Evolutionary conservation across 64 coral and sea anemone species (phyloP).

Genomic region (Hydrozoanthus tunicans): DNA sequence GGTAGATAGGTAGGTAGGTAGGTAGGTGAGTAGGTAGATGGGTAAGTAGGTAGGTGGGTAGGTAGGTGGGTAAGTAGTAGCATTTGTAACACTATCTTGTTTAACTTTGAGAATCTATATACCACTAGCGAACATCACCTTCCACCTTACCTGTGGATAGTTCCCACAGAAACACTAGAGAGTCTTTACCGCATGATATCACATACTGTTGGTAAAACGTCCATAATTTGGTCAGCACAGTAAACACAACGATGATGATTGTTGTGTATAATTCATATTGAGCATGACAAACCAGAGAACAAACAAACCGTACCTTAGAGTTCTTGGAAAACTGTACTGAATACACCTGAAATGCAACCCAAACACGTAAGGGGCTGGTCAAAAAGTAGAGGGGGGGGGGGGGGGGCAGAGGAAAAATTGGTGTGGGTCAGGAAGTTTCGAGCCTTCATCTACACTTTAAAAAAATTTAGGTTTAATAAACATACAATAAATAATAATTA

Average conservation of each 20-base stretch:
- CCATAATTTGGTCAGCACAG: background rate
- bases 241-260: background rate
- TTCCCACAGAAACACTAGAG: slow-evolving; percentile 94
- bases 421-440: too few species aligned
- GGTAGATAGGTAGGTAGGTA: too few species aligned
- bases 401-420: too few species aligned
- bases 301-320: slow-evolving; percentile 75
- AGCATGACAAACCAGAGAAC: background rate
- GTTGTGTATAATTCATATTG: background rate
- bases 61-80: too few species aligned
- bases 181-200: slow-evolving; percentile 94
- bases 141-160: slow-evolving; percentile 82
- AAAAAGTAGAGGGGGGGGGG: too few species aligned
- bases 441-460: too few species aligned
- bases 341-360: slow-evolving; percentile 68
- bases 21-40: too few species aligned
- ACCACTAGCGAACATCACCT: background rate
- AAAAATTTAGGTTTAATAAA: too few species aligned
- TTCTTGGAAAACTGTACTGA: slow-evolving; percentile 92
- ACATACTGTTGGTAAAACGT: slow-evolving; percentile 70
- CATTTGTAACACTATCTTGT: too few species aligned
- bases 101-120: too few species aligned
- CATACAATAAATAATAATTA: too few species aligned
- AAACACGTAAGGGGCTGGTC: background rate
- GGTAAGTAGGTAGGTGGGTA: too few species aligned